Percentiles rank a stretch among this genome's conserved stretches.
These are phyloP conservation scores for Meles meles DNA, from an alignment of 2,113 vertebrate genomes.

Conservation along the genomic window DNA sequence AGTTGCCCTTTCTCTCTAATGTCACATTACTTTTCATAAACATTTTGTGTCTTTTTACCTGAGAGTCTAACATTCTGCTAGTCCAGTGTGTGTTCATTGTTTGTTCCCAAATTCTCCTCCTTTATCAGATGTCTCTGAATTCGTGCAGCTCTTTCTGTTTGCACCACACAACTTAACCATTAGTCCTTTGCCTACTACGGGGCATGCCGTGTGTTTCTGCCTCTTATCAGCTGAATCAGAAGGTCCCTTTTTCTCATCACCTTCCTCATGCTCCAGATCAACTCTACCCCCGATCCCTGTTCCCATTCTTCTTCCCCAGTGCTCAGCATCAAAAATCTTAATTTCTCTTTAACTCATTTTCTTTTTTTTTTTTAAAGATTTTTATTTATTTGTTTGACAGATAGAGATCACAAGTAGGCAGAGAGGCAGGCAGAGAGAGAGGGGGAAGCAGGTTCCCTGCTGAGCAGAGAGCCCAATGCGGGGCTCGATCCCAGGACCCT, in stretches of 20 bases:
- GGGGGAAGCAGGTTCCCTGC: no score
- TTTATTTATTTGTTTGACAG: no score
- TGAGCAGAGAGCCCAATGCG: no score
- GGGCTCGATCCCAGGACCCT: no score
- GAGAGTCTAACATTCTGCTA: background rate
- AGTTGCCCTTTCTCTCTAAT: background rate
- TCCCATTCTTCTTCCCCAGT: background rate
- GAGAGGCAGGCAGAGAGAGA: no score
- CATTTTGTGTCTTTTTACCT: background rate
- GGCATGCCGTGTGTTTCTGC: slow-evolving; percentile 9
- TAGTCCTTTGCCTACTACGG: slow-evolving; percentile 41
- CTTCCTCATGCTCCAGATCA: background rate
- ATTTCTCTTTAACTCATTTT: background rate
- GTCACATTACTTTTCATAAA: slow-evolving; percentile 27
- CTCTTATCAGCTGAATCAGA: slow-evolving; percentile 28
- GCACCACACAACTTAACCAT: slow-evolving; percentile 32
- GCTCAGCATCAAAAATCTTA: background rate
- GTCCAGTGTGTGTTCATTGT: background rate
- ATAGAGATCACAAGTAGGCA: no score
- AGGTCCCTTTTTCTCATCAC: background rate
- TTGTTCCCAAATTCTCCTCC: background rate
- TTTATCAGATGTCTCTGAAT: slow-evolving; percentile 38
- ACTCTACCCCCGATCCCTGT: background rate
- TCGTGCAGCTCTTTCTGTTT: slow-evolving; percentile 17
- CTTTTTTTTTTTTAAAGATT: no score